phyloP scores from a whole-genome alignment of 2,888 invertebrate genomes.

The Prenolepis imparis region DNA sequence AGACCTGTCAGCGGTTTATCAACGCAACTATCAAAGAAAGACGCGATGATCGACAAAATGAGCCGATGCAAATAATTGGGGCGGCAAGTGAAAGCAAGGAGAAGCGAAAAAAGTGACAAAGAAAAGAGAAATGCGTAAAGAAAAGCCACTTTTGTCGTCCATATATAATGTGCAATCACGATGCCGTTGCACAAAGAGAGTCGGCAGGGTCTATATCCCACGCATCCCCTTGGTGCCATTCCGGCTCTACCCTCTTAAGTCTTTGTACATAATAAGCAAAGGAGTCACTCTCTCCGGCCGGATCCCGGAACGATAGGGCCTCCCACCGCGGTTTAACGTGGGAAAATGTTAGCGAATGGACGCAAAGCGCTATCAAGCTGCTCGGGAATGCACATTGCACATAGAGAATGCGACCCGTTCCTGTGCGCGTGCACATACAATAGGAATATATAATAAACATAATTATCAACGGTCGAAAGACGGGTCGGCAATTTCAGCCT shows the following conservation, averaged over 20 bases:
- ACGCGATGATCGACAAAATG: neutral
- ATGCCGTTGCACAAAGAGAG: conserved; percentile 32
- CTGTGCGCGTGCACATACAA: conserved; percentile 1
- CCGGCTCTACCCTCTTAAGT: conserved; percentile 7
- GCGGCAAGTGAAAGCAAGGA: conserved; percentile 30
- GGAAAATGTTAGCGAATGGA: conserved; percentile 33
- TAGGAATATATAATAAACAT: conserved; percentile 47
- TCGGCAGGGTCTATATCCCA: conserved; percentile 3
- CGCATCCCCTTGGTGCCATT: conserved; percentile 13
- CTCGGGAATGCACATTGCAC: conserved; percentile 10
- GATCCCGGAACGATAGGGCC: neutral
- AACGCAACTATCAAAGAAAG: neutral
- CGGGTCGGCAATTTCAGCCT: neutral
- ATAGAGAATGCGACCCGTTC: conserved; percentile 13
- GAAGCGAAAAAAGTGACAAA: conserved; percentile 2
- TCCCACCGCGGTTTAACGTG: conserved; percentile 5
- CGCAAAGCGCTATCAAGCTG: conserved; percentile 14
- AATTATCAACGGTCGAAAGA: neutral
- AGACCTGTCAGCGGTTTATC: neutral
- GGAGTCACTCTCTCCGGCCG: conserved; percentile 6
- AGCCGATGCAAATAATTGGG: neutral
- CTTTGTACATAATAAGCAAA: conserved; percentile 51
- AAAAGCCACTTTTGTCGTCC: neutral
- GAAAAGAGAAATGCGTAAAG: conserved; percentile 48
- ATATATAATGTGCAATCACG: conserved; percentile 11